A percentile compares a stretch with the other conserved stretches of the same genome.
Evolutionary conservation across 2,888 invertebrate genomes (phyloP).

Genomic region (Willowsia nigromaculata): DNA sequence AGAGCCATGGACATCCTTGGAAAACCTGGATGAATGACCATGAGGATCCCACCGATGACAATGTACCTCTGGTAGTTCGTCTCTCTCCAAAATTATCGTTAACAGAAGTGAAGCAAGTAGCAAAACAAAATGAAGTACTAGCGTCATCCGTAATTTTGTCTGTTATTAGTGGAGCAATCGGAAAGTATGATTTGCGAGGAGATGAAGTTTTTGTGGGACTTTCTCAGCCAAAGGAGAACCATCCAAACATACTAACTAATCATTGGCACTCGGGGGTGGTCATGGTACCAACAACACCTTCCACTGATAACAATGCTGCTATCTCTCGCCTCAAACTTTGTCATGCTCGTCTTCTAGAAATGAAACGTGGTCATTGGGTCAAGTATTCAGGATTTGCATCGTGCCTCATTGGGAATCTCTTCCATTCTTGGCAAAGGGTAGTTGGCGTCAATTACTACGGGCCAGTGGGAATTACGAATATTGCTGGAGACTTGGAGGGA

Average conservation of each 20-base stretch:
- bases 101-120: neutral
- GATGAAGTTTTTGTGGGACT: neutral
- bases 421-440: neutral
- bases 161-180: conserved; percentile 1
- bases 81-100: neutral
- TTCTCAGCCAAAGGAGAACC: neutral
- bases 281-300: neutral
- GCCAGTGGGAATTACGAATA: conserved; percentile 26
- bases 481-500: conserved; percentile 35
- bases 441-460: neutral
- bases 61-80: neutral
- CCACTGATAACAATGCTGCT: neutral
- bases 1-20: conserved; percentile 9
- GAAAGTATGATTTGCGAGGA: neutral
- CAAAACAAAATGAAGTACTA: neutral
- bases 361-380: neutral
- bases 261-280: neutral
- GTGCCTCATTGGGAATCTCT: neutral
- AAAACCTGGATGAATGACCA: neutral
- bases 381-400: neutral
- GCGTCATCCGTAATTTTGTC: neutral
- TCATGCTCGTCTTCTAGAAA: neutral
- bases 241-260: conserved; percentile 4
- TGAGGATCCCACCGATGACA: neutral
- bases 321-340: neutral